Base-by-base conservation (phyloP, 2,797 vertebrate genomes). In the Danio jaintianensis region DNA sequence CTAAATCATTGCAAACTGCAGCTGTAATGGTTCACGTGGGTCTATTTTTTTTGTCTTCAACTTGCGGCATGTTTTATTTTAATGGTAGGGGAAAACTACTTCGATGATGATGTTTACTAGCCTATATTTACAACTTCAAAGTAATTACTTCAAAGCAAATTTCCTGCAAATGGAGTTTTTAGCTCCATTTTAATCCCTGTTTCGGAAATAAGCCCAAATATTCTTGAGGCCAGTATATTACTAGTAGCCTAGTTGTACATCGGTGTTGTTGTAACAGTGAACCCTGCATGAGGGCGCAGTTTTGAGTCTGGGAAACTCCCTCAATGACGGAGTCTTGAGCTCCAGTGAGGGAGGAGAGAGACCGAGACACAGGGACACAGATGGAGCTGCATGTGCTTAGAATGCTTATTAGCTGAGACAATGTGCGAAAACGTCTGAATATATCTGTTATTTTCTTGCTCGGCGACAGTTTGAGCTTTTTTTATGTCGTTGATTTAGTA, bases 251-350 rank as follows among this genome's bases (percentile, higher is more conserved):
- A 11, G n/a, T 15, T 18, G 40, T 38, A 36, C 12, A 29, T 29
- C 6, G 2, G 45, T 40, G 38, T 7, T 77, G 45, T 56, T 48
- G 5, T 79, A 56, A 43, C 66, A 16, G 6, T 15, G 36, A n/a
- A 47, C 36, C 20, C 50, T 75, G 66, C 62, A 47, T 22, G 80
- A 75, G 80, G 68, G 85, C 80, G 85, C 85, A 63, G 48, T 73
- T 62, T 63, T 81, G 52, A 78, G 76, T 20, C 42, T 50, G 82
- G 82, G 53, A 84, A 87, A 88, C 84, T 79, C 69, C 83, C 83
- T 79, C 87, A 38, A 75, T 76, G 77, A 84, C 66, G 36, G 64
- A 78, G 61, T 29, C 29, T 55, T 53, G 15, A 36, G 70, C 66
- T 55, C 56, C 61, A 48, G 45, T 66, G 66, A 66, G 80, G 16